Evolutionary conservation across 2,113 vertebrate genomes (phyloP), one percentile per base, ranked within the genome.

Genomic region (Planiliza haematocheilus): DNA sequence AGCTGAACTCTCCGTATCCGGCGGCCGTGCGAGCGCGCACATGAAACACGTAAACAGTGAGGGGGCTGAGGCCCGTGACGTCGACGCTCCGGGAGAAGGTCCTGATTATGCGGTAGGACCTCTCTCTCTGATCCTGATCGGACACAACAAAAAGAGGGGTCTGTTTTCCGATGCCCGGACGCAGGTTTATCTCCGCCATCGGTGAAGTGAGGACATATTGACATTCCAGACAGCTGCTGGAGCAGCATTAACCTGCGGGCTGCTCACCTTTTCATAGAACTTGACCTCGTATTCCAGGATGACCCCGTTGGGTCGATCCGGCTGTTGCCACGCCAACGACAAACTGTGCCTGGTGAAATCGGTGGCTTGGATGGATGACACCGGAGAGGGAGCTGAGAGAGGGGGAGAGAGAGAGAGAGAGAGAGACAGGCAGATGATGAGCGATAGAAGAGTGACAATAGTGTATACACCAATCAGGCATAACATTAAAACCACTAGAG

Each of bases 251-350:
- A 87, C 79, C 86, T 75, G 53, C 14, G 2, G 43, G 14, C 37
- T 0, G 2, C 91, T 94, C 95, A 99, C 97, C 97, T 99, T 99
- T 87, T 99, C 97, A 42, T 99, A 99, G 91, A 98, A 99, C 82
- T 99, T 99, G 94, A 99, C 96, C 94, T 99, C 97, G 16, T 99
- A 99, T 69, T 99, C 97, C 84, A 99, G 89, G 89, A 99, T 99
- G 67, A 99, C 97, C 57, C 97, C 97, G 11, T 99, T 99, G 76
- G 97, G 97, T 57, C 96, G 94, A 89, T 98, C 96, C 1, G 97
- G 97, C 87, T 98, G 97, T 91, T 96, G 92, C 97, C 97, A 99
- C 34, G 94, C 94, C 94, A 99, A 92, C 20, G 95, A 95, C 83
- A 99, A 95, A 0, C 95, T 96, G 81, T 98, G 97, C 70, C 97